Base-by-base conservation (phyloP, 2,113 vertebrate species). In the Neomonachus schauinslandi region DNA sequence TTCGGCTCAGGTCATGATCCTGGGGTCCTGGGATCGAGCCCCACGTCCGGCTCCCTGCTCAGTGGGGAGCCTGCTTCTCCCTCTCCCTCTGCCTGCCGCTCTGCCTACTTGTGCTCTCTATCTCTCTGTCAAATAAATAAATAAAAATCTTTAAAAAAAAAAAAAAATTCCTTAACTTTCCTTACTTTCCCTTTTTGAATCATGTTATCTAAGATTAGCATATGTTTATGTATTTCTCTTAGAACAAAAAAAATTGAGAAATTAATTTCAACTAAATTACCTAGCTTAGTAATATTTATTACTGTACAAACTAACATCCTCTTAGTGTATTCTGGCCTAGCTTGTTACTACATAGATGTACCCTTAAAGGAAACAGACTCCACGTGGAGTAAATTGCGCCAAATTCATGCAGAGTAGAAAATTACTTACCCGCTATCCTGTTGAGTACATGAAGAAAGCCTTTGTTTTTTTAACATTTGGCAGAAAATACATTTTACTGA, bases 241-340 rank as follows among this genome's bases (percentile, higher is more conserved):
- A 67, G 63, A 91, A 84, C 55, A 96, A 97, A 96, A 90, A 95
- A 93, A 91, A 21, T n/a, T 51, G 46, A 69, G 36, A 91, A 93
- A 57, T 87, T 31, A 49, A 21, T 90, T 84, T 84, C 31, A 93
- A 53, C 33, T 39, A 14, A 72, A 65, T 92, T 14, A 57, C 49
- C 2, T 91, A 28, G 39, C 12, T 77, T 77, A 71, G 16, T 57
- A 36, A 61, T 85, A 87, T 36, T 61, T 77, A 59, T 84, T 82
- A 89, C 21, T 31, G 9, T 7, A 39, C 63, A 94, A 80, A 46
- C 9, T 92, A 81, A 4, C 33, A 13, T 67, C 51, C 24, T 67
- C 12, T 24, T 61, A 69, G 33, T 59, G 26, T 57, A 22, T 61
- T 49, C 42, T 57, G 46, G 61, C 46, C 57, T 57, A n/a, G 2